Conservation (phyloP, 92 coral and sea anemone genomes). For the Virgularia gustaviana region DNA sequence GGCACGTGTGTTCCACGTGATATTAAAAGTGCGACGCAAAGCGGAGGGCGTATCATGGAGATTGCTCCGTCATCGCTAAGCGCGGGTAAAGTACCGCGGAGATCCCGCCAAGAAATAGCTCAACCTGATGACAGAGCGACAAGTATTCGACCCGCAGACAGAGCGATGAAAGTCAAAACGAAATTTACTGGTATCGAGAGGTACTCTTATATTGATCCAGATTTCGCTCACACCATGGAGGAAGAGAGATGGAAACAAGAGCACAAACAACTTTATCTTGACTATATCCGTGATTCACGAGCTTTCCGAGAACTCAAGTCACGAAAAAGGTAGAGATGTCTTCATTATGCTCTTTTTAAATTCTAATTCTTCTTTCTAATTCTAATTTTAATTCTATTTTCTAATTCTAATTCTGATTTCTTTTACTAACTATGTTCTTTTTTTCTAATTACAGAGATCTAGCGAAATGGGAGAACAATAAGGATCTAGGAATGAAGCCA, state of each 20-base stretch:
- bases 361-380: neutral
- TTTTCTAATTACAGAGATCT: constrained; percentile 62
- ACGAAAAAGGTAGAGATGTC: constrained; percentile 75
- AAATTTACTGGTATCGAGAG: constrained; percentile 80
- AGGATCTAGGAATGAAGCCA: constrained; percentile 78
- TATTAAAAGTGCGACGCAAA: neutral
- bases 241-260: constrained; percentile 57
- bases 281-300: constrained; percentile 60
- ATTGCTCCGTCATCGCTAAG: neutral
- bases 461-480: constrained; percentile 54
- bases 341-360: neutral
- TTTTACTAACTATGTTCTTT: neutral
- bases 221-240: constrained; percentile 85
- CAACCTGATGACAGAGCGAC: constrained; percentile 92
- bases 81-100: too few species aligned
- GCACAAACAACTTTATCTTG: constrained; percentile 72
- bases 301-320: constrained; percentile 6
- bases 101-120: too few species aligned
- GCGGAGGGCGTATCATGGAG: neutral
- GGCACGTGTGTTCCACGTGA: constrained; percentile 56
- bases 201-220: constrained; percentile 90
- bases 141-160: constrained; percentile 89
- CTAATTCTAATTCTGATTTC: neutral
- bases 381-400: too few species aligned
- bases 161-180: constrained; percentile 74